Conservation (phyloP, 2,888 invertebrate species). For the Steinernema carpocapsae region DNA sequence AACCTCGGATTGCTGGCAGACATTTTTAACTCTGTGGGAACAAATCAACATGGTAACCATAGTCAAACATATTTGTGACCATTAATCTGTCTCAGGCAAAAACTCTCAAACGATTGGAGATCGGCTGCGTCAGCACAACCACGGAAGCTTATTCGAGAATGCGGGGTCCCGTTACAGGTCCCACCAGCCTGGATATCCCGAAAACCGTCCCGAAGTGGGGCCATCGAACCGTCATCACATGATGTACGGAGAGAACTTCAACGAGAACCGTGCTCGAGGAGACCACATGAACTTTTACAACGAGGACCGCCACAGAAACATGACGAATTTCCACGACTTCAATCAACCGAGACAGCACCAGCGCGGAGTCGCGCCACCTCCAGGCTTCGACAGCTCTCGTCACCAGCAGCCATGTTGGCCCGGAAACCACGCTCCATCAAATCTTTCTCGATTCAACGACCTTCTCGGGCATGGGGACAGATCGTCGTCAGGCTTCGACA, state of each 20-base stretch:
- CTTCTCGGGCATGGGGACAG: slow-evolving; percentile 2
- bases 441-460: neutral
- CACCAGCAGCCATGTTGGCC: neutral
- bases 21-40: neutral
- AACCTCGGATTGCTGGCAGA: slow-evolving; percentile 3
- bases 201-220: neutral
- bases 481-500: neutral
- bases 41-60: neutral
- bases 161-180: neutral
- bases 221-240: neutral
- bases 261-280: neutral
- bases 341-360: neutral
- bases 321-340: neutral
- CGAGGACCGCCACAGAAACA: slow-evolving; percentile 20
- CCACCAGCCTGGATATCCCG: neutral
- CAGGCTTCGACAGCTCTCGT: neutral
- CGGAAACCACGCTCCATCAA: neutral
- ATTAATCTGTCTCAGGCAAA: too few species aligned
- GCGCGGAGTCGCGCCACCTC: neutral
- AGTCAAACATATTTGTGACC: too few species aligned
- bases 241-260: neutral
- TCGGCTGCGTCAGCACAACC: neutral
- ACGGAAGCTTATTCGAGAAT: neutral
- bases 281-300: neutral
- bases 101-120: neutral